Percentiles rank a stretch among this genome's conserved stretches.
phyloP scores from a whole-genome alignment of 2,113 vertebrate species.

The Hemichromis elongatus region DNA sequence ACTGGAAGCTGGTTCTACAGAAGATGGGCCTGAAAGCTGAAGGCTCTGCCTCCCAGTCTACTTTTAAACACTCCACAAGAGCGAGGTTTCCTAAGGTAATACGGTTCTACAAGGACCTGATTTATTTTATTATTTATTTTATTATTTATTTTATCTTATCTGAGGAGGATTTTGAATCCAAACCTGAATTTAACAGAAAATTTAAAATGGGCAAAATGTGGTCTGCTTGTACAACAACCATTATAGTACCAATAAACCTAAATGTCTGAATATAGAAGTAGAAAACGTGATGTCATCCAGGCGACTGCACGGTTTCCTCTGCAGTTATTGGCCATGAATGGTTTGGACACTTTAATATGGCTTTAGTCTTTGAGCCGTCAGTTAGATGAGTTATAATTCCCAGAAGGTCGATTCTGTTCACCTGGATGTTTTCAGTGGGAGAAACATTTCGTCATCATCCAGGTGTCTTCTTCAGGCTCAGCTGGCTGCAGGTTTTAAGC shows the following conservation, averaged over 20 bases:
- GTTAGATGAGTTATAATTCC: background rate
- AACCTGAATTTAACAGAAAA: background rate
- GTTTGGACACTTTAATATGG: background rate
- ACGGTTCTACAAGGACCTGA: background rate
- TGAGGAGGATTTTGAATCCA: background rate
- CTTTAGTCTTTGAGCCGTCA: background rate
- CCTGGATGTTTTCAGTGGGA: too few relatives aligned
- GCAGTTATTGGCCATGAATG: background rate
- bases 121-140: background rate
- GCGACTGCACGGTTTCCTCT: background rate
- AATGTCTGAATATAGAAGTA: background rate
- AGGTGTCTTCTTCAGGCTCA: too few relatives aligned
- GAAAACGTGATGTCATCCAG: background rate
- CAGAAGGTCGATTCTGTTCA: too few relatives aligned
- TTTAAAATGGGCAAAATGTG: background rate
- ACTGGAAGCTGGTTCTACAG: background rate
- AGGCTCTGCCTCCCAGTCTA: background rate
- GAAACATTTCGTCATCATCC: too few relatives aligned
- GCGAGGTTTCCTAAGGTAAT: background rate
- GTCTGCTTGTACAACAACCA: background rate
- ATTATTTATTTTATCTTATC: background rate
- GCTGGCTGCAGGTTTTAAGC: too few relatives aligned
- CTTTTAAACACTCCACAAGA: accelerated
- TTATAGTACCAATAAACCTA: too few relatives aligned
- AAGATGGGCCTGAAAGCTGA: background rate